phyloP scores from a whole-genome alignment of 2,888 invertebrate species.

The Harmothoe impar region DNA sequence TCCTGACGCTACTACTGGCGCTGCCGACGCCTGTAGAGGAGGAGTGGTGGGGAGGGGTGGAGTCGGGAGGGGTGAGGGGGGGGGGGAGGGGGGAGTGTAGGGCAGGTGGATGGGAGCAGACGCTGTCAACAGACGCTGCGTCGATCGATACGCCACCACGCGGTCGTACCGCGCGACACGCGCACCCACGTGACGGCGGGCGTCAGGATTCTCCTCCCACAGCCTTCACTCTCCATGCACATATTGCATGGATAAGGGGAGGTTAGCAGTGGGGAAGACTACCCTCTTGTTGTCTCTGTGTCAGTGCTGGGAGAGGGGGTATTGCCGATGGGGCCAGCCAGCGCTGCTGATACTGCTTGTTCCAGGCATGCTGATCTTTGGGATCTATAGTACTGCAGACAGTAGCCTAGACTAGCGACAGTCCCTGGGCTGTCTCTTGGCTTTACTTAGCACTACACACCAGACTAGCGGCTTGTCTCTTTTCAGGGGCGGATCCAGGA shows the following conservation, averaged over 20 bases:
- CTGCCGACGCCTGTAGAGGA: not conserved
- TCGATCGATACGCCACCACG: slow-evolving; percentile 14
- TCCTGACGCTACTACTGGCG: too few relatives aligned
- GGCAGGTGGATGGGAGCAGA: slow-evolving; percentile 1
- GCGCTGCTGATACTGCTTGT: not conserved
- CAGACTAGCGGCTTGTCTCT: too few relatives aligned
- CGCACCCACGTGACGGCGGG: slow-evolving; percentile 23
- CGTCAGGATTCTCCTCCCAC: not conserved
- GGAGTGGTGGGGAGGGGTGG: not conserved
- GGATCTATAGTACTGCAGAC: not conserved
- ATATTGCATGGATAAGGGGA: not conserved
- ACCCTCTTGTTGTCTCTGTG: too few relatives aligned
- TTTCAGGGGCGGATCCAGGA: too few relatives aligned
- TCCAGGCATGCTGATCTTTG: not conserved
- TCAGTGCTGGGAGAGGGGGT: too few relatives aligned
- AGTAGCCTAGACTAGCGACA: too few relatives aligned
- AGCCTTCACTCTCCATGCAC: not conserved
- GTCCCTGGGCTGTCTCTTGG: too few relatives aligned
- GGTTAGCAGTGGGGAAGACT: too few relatives aligned
- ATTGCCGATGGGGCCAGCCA: too few relatives aligned
- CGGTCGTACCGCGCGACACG: slow-evolving; percentile 18
- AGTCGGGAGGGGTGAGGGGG: not conserved
- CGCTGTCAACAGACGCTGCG: slow-evolving; percentile 32
- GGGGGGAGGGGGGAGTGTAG: not conserved
- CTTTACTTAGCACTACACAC: too few relatives aligned